These are phyloP conservation scores for Bergia sp. DNA, from an alignment of 92 coral and sea anemone species.

Conservation along the genomic window DNA sequence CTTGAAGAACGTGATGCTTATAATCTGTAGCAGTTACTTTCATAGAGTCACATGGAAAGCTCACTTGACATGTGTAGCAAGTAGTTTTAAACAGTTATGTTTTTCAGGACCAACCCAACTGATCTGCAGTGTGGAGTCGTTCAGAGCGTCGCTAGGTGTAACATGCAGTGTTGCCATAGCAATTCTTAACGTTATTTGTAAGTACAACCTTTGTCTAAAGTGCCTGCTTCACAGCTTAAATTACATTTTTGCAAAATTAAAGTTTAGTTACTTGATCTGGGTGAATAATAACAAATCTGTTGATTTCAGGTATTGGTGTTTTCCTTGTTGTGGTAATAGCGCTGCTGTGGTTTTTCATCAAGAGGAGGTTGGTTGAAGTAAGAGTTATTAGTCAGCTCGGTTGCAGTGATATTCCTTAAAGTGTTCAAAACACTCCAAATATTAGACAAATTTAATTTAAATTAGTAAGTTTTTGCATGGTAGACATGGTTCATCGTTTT, in stretches of 20 bases:
- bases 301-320: conserved; percentile 65
- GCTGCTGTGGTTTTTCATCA: conserved; percentile 80
- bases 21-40: conserved; percentile 36
- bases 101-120: conserved; percentile 40
- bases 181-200: conserved; percentile 69
- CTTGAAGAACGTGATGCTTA: not conserved
- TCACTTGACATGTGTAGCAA: not conserved
- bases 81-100: not conserved
- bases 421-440: not conserved
- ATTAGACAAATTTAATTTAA: not conserved
- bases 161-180: conserved; percentile 81
- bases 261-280: not conserved
- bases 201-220: not conserved
- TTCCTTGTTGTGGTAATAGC: conserved; percentile 71
- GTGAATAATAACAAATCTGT: not conserved
- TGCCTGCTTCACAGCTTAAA: no score
- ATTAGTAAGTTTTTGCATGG: not conserved
- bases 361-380: conserved; percentile 59
- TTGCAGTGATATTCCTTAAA: not conserved
- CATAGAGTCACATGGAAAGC: not conserved
- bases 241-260: no score
- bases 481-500: not conserved
- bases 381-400: not conserved
- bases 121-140: conserved; percentile 78
- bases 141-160: conserved; percentile 73